Evolutionary conservation across 2,888 invertebrate genomes (phyloP), one percentile per base, ranked within the genome.

Genomic region (Spodoptera littoralis): DNA sequence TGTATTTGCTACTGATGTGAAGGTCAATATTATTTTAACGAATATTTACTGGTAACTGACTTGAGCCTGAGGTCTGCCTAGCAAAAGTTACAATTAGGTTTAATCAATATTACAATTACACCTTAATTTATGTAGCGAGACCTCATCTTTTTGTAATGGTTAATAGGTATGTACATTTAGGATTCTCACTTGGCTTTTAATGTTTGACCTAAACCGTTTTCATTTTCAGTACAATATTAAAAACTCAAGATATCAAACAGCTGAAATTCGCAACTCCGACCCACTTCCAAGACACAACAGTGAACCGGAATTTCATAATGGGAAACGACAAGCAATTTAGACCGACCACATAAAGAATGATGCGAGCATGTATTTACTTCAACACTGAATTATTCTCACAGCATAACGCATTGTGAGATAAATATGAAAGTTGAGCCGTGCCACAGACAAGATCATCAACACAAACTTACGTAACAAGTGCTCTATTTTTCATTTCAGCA

Each of bases 401-500:
- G 41, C 45, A 44, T 52, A 48, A 48, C 22, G 13, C 50, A 55
- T 61, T 61, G 36, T 48, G 48, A 42, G 51, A 53, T 56, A 11
- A 59, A 58, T 45, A 18, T 45, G n/a, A 44, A 72, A 63, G 59
- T 56, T 63, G 51, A 55, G 50, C 49, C 24, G 53, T 41, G 24
- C n/a, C 47, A 49, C 42, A 61, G 56, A 54, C 60, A 60, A 55
- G 47, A 59, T 66, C 60, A 69, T 73, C 64, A 70, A 36, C 30
- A 58, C 60, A 60, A 69, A 64, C 61, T 75, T 58, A 58, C 55
- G 53, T 63, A 64, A 75, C 60, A 61, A 75, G 46, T 56, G 64
- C 60, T 72, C 49, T 68, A 71, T 79, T 81, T 77, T 81, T 79
- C 62, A 78, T 74, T 73, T 72, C 60, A 66, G 56, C 61, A 45